Conservation (phyloP, 2,888 invertebrate genomes). For the Lapara coniferarum region DNA sequence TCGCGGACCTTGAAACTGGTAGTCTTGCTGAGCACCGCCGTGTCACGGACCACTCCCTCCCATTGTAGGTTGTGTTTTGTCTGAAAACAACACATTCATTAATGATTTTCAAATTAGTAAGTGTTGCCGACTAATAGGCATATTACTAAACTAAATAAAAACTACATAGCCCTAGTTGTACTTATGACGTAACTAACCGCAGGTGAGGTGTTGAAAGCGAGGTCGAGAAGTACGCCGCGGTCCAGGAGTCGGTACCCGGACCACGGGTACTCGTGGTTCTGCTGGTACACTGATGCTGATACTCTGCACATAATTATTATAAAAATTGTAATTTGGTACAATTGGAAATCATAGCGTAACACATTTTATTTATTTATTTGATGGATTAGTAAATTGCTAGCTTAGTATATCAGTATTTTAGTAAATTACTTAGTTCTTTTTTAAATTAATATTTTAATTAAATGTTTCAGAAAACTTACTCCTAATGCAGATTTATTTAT, state of each 20-base stretch:
- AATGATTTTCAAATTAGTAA: too few species aligned
- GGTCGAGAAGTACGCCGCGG: conserved; percentile 90
- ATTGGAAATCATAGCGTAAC: too few species aligned
- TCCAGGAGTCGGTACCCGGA: conserved; percentile 92
- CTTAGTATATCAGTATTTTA: background rate
- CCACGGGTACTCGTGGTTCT: conserved; percentile 90
- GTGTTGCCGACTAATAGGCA: too few species aligned
- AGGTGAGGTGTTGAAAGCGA: conserved; percentile 87
- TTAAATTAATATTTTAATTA: too few species aligned
- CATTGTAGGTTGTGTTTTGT: conserved; percentile 93
- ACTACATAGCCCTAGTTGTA: background rate
- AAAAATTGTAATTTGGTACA: too few species aligned
- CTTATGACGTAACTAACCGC: conserved; percentile 62
- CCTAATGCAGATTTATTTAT: background rate
- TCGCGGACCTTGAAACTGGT: conserved; percentile 92
- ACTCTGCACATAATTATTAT: conserved; percentile 76
- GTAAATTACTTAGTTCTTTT: background rate
- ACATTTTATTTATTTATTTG: too few species aligned
- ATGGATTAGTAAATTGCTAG: background rate
- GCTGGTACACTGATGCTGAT: conserved; percentile 89
- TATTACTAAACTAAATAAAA: too few species aligned
- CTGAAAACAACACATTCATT: conserved; percentile 55
- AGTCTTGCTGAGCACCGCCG: conserved; percentile 87
- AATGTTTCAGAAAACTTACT: too few species aligned
- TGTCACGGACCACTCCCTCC: conserved; percentile 93